phyloP scores from a whole-genome alignment of 2,888 invertebrate species.

The Autographa pulchrina region DNA sequence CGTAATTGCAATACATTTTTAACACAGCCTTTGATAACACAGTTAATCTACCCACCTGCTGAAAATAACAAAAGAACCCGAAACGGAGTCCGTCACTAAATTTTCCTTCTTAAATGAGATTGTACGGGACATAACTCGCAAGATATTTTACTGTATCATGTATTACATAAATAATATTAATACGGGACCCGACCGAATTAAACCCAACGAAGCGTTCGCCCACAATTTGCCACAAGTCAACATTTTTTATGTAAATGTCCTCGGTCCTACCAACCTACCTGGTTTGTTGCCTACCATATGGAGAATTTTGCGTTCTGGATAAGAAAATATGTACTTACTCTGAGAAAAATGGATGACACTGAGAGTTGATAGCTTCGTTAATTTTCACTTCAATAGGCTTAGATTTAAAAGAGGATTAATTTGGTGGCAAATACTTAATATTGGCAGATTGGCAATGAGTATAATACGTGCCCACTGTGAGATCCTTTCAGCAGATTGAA shows the following conservation, averaged over 20 bases:
- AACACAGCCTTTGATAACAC: not conserved
- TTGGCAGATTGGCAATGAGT: too few species aligned
- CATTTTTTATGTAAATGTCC: slow-evolving; percentile 74
- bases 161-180: slow-evolving; percentile 74
- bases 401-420: too few species aligned
- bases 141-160: slow-evolving; percentile 61
- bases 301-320: slow-evolving; percentile 33
- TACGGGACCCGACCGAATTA: slow-evolving; percentile 70
- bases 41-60: not conserved
- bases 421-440: too few species aligned
- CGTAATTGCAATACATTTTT: too few species aligned
- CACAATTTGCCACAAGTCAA: slow-evolving; percentile 76
- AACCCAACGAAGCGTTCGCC: slow-evolving; percentile 69
- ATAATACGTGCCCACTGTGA: too few species aligned
- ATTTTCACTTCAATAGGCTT: too few species aligned
- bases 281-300: slow-evolving; percentile 40
- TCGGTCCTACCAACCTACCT: slow-evolving; percentile 61
- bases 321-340: slow-evolving; percentile 11
- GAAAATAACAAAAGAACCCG: slow-evolving; percentile 28
- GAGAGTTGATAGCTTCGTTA: too few species aligned
- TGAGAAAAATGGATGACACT: slow-evolving; percentile 16
- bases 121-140: slow-evolving; percentile 58
- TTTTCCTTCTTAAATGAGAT: slow-evolving; percentile 59
- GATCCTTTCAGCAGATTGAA: too few species aligned
- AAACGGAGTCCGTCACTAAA: slow-evolving; percentile 46